Evolutionary conservation across 2,888 invertebrate genomes (phyloP), one percentile per base, ranked within the genome.

Genomic region (Leistus spinibarbis): DNA sequence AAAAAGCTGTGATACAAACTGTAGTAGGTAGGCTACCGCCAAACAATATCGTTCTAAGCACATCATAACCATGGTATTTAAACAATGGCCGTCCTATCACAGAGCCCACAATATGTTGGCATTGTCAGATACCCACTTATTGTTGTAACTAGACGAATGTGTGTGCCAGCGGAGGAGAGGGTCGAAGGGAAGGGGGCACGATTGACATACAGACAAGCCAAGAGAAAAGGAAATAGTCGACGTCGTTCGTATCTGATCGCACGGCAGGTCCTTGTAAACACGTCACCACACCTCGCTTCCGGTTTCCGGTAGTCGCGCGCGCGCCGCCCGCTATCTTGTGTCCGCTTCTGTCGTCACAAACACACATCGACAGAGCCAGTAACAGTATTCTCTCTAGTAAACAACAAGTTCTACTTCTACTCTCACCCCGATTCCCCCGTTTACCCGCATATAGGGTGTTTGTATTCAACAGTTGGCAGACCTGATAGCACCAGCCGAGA

Each of bases 221-320:
- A 40, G 40, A 40, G 40, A 40, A 40, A 60, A 60, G 60, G 60
- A 19, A 60, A 17, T 22, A 20, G 19, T 60, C 60, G 60, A 20
- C 60, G 64, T 23, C 27, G 24, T 24, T 10, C 65, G 56, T 72
- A 72, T 72, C 72, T 65, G 72, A 72, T 72, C 65, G 24, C 22
- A 56, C 24, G 20, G 40, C 40, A 40, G 27, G 72, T 53, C 72
- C 72, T 72, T 72, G 72, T 80, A 79, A 80, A 79, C 80, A 80
- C 79, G 79, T 80, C 79, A 79, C 77, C 79, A 79, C 78, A 79
- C 79, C 24, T 78, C 78, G 77, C 78, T 80, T 80, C 79, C 80
- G 78, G 77, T 79, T 80, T 66, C 80, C 79, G 80, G 78, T 76
- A 7, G 13, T 10, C 40, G 40, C 7, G 40, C 40, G 40, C 40